A percentile compares a stretch with the other conserved stretches of the same genome.
phyloP scores from a whole-genome alignment of 1,140 invertebrate species.

The Drosophila willistoni region DNA sequence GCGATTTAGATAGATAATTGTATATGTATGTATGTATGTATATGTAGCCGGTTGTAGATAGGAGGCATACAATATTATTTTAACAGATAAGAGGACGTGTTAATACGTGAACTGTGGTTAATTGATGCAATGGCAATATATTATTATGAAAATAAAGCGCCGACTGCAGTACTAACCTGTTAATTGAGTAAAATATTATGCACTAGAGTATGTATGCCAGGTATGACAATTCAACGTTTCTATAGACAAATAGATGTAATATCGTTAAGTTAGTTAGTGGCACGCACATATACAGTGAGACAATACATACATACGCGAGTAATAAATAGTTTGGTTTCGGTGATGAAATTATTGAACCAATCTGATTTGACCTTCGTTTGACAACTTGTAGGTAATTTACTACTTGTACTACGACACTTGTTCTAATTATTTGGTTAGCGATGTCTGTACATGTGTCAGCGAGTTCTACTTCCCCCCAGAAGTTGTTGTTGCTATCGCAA shows the following conservation, averaged over 20 bases:
- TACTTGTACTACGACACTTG: slow-evolving; percentile 8
- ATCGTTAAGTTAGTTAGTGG: slow-evolving; percentile 29
- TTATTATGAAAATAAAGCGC: not conserved
- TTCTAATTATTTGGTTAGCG: slow-evolving; percentile 4
- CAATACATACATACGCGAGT: slow-evolving; percentile 36
- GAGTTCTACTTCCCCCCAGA: not conserved
- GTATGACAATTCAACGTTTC: not conserved
- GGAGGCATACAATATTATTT: not conserved
- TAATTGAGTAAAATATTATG: not conserved
- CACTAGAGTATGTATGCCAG: not conserved
- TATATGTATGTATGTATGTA: not conserved
- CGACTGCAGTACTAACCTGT: not conserved
- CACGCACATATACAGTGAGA: slow-evolving; percentile 20
- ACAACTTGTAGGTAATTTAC: not conserved
- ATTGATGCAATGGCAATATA: not conserved
- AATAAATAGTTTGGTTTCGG: slow-evolving; percentile 37
- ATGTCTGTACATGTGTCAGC: slow-evolving; percentile 3
- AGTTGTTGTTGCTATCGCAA: slow-evolving; percentile 1
- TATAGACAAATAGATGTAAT: slow-evolving; percentile 33
- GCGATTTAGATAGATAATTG: not conserved
- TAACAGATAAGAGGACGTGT: not conserved
- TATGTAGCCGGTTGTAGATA: no score
- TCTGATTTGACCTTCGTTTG: slow-evolving; percentile 2
- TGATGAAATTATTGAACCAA: slow-evolving; percentile 6
- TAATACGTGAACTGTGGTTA: not conserved